Percentiles rank a stretch among this genome's conserved stretches.
These are phyloP conservation scores for Eudasyphora cyanicolor DNA, from an alignment of 2,888 invertebrate species.

Conservation along the genomic window DNA sequence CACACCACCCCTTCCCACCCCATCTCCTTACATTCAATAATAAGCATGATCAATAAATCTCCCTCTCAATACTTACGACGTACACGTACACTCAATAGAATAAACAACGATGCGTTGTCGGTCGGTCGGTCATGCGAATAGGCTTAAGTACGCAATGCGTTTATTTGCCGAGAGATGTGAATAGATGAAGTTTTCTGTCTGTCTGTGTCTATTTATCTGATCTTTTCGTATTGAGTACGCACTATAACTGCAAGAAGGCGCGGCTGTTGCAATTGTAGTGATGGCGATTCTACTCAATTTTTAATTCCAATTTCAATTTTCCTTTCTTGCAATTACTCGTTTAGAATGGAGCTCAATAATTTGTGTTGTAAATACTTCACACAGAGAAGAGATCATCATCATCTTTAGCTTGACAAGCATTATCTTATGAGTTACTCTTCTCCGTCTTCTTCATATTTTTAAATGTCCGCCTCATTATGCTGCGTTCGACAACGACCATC, in stretches of 20 bases:
- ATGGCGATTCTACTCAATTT: too few species aligned
- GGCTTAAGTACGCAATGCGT: neutral
- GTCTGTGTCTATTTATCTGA: neutral
- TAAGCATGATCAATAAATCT: too few species aligned
- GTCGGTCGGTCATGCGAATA: neutral
- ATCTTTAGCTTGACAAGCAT: too few species aligned
- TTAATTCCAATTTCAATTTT: slow-evolving; percentile 17
- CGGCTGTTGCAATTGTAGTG: neutral
- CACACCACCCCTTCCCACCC: neutral
- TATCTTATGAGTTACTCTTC: neutral
- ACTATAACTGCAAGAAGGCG: neutral
- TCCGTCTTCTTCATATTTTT: neutral
- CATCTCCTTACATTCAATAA: neutral
- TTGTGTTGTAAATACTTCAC: neutral
- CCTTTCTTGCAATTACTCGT: slow-evolving; percentile 8
- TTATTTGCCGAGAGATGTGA: neutral
- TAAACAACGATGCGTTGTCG: neutral
- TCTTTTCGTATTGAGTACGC: too few species aligned
- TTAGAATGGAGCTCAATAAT: neutral
- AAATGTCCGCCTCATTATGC: neutral
- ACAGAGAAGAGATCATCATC: too few species aligned
- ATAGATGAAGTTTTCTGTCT: neutral
- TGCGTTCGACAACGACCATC: too few species aligned
- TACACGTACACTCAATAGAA: neutral
- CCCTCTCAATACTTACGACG: neutral